Percentiles rank a stretch among this genome's conserved stretches.
Conservation (phyloP, 2,888 invertebrate genomes). For the Coronaproctus castanopsis region DNA sequence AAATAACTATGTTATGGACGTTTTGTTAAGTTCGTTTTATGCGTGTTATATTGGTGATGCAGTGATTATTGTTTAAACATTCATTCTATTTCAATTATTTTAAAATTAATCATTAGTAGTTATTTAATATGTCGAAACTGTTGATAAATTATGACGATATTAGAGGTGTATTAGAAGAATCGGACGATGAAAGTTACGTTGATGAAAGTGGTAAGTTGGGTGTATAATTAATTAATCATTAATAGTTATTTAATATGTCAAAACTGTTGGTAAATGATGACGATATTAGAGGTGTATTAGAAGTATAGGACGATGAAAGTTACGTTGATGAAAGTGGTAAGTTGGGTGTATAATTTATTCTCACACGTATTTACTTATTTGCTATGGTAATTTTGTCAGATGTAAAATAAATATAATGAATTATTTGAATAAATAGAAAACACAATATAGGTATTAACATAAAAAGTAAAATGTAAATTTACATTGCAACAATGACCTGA, state of each 20-base stretch:
- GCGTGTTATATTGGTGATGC: background rate
- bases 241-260: background rate
- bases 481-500: background rate
- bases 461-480: background rate
- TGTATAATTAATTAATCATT: background rate
- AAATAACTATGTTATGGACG: background rate
- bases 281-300: background rate
- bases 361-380: background rate
- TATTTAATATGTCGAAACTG: background rate
- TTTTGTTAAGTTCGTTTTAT: background rate
- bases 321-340: background rate
- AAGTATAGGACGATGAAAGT: background rate
- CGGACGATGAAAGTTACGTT: background rate
- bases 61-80: background rate
- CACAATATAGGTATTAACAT: background rate
- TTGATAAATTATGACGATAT: background rate
- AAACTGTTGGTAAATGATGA: background rate
- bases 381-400: no score
- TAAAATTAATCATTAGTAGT: background rate
- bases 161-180: background rate
- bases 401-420: no score
- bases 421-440: background rate
- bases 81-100: background rate
- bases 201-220: background rate
- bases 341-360: background rate